Evolutionary conservation across 2,888 invertebrate species (phyloP).

Genomic region (Lordiphosa fenestrarum): DNA sequence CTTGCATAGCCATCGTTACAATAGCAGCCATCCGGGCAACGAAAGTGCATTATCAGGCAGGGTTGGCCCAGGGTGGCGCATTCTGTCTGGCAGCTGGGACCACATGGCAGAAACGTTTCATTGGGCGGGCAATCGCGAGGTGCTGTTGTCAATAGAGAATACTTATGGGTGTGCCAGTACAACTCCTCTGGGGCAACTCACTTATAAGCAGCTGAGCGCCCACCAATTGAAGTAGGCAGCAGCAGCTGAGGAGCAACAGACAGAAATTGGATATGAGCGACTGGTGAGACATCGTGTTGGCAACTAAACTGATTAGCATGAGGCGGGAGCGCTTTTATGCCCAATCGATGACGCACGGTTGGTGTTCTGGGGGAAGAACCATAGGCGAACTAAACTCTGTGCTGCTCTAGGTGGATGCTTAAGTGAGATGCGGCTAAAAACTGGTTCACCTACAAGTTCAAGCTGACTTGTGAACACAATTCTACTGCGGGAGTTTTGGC

Average conservation of each 20-base stretch:
- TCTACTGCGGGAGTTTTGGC: no score
- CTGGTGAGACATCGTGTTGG: slow-evolving; percentile 27
- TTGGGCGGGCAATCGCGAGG: slow-evolving; percentile 58
- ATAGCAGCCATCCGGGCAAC: slow-evolving; percentile 77
- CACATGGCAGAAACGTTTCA: slow-evolving; percentile 67
- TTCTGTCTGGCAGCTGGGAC: slow-evolving; percentile 71
- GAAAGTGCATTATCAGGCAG: slow-evolving; percentile 61
- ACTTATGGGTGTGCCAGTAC: no score
- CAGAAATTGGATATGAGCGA: slow-evolving; percentile 15
- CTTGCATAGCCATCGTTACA: slow-evolving; percentile 75
- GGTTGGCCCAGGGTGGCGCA: slow-evolving; percentile 72
- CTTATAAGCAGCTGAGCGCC: slow-evolving; percentile 30
- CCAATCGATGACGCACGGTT: no score
- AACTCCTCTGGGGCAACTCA: slow-evolving; percentile 23
- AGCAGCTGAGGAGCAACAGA: slow-evolving; percentile 31
- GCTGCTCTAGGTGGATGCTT: no score
- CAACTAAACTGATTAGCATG: slow-evolving; percentile 43
- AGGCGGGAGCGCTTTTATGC: slow-evolving; percentile 38
- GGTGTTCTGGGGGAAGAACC: slow-evolving; percentile 36
- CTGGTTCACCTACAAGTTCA: no score
- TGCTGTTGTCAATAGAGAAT: slow-evolving; percentile 16
- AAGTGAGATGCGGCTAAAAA: no score
- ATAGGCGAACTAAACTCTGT: no score
- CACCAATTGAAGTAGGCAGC: slow-evolving; percentile 20
- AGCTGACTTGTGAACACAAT: no score